Base-by-base conservation (phyloP, 1,140 invertebrate species). In the Nasonia vitripennis region DNA sequence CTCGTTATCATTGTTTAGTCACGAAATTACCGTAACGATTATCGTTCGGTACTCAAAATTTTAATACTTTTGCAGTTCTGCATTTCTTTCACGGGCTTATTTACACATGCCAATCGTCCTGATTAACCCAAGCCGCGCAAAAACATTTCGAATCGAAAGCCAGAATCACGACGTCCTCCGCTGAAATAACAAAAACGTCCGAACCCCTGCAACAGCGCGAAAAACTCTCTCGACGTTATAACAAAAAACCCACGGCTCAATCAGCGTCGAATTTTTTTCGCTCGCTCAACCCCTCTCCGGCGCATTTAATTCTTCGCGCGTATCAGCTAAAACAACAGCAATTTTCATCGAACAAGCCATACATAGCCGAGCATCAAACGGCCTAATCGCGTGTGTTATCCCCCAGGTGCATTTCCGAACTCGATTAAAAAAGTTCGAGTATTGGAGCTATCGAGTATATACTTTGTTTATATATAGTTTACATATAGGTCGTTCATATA, bases 351-450 rank as follows among this genome's bases (percentile, higher is more conserved):
- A 71, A 71, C 37, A 20, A 74, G 37, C 17, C 37, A 45, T 45
- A 20, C 37, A 10, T 17, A 75, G 73, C 2, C 34, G 9, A n/a
- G 20, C 34, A 74, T 74, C 12, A 41, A 34, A 34, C 27, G 14
- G 37, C 6, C 73, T 75, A 75, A 20, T 75, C 34, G 73, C 37
- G 73, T 75, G 73, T 75, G 37, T 12, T 75, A 75, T 75, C 20
- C 17, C 17, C 17, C 55, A 62, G 55, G 6, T 62, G 6, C 55
- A 71, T 31, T 31, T 34, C 68, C 23, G 12, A 75, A n/a, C 37
- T 75, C 73, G 5, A 75, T 45, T 75, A 75, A 75, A 75, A 27
- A 75, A 75, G 73, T 75, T 75, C 71, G 51, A 55, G 51, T 17
- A 1, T 27, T 1, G n/a, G 17, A 62, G 5, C 14, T 27, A 27